phyloP scores from a whole-genome alignment of 2,797 vertebrate genomes.

The Vireo griseus region DNA sequence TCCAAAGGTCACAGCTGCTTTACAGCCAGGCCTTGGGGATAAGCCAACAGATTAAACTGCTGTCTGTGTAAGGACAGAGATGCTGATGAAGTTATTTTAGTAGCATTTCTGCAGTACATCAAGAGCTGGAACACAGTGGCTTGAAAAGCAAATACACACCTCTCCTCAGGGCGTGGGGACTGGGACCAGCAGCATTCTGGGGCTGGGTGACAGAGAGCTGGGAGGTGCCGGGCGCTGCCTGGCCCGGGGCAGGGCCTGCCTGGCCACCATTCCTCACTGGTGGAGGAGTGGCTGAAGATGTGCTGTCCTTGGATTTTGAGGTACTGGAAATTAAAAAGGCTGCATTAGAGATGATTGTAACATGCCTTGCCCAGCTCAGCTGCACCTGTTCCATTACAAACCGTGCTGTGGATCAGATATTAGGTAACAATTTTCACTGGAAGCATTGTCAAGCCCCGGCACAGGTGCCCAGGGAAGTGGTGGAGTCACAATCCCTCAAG shows the following conservation, averaged over 20 bases:
- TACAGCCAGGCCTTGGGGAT: neutral
- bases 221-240: constrained; percentile 17
- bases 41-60: neutral
- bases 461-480: neutral
- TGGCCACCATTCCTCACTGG: constrained; percentile 80
- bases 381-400: rapidly evolving
- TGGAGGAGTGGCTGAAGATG: constrained; percentile 65
- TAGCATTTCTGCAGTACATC: neutral
- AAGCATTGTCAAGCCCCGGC: neutral
- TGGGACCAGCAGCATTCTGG: constrained; percentile 82
- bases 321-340: constrained; percentile 62
- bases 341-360: neutral
- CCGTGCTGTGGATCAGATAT: neutral
- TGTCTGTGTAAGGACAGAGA: neutral
- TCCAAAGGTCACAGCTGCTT: neutral
- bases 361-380: neutral
- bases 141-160: constrained; percentile 67
- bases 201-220: constrained; percentile 75
- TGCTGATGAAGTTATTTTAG: neutral
- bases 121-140: neutral
- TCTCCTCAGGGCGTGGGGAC: constrained; percentile 88
- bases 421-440: rapidly evolving
- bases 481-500: neutral
- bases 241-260: constrained; percentile 22
- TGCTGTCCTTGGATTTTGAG: constrained; percentile 81